Conservation (phyloP, 2,888 invertebrate genomes). For the Tinea pellionella region DNA sequence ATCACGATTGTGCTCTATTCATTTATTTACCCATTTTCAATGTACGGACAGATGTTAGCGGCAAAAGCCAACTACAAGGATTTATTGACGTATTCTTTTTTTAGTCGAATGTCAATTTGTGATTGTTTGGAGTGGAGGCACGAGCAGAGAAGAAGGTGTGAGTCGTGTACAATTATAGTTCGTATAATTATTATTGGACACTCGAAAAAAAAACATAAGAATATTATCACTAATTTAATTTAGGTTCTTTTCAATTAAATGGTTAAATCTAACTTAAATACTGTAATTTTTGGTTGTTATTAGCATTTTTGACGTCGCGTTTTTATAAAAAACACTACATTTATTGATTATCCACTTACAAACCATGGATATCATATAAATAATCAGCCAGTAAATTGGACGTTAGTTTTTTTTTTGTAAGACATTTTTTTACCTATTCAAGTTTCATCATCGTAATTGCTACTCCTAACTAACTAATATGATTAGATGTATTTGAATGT, state of each 20-base stretch:
- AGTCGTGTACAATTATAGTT: neutral
- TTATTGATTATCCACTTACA: too few species aligned
- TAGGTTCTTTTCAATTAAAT: too few species aligned
- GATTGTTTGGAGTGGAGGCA: constrained; percentile 14
- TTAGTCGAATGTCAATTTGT: constrained; percentile 17
- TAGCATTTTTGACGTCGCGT: constrained; percentile 16
- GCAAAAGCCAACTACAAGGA: neutral
- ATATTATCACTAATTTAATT: too few species aligned
- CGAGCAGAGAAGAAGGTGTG: neutral
- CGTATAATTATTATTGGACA: neutral
- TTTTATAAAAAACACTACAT: constrained; percentile 15
- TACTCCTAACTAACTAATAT: too few species aligned
- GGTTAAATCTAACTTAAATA: constrained; percentile 18
- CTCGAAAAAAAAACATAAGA: too few species aligned
- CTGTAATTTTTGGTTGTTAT: constrained; percentile 18
- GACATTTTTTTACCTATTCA: too few species aligned
- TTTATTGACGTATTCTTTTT: constrained; percentile 15
- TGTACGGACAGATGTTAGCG: constrained; percentile 6
- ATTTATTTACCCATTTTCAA: constrained; percentile 14
- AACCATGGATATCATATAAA: too few species aligned
- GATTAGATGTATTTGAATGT: neutral
- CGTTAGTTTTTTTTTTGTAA: too few species aligned
- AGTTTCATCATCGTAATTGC: too few species aligned
- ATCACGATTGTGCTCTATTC: constrained; percentile 28
- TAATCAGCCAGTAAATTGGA: too few species aligned